phyloP scores from a whole-genome alignment of 1,140 invertebrate genomes.

The Spodoptera frugiperda region DNA sequence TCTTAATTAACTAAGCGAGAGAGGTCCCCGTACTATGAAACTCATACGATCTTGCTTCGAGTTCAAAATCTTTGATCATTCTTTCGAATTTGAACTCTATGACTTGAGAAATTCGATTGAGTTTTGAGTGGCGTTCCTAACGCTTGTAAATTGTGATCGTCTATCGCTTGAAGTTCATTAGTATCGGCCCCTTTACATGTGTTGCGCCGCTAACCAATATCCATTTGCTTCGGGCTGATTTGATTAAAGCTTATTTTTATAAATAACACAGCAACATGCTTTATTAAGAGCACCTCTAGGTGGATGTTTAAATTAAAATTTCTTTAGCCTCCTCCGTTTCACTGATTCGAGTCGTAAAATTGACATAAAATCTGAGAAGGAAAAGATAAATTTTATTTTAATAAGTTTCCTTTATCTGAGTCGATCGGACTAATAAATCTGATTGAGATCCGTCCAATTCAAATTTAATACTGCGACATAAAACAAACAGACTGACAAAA shows the following conservation, averaged over 20 bases:
- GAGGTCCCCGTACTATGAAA: constrained; percentile 65
- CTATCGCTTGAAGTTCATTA: constrained; percentile 59
- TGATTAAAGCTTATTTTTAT: constrained; percentile 68
- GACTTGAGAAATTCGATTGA: constrained; percentile 36
- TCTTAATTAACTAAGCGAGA: constrained; percentile 85
- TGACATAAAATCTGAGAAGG: constrained; percentile 18
- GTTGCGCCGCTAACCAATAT: constrained; percentile 77
- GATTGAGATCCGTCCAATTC: constrained; percentile 58
- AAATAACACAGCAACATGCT: constrained; percentile 57
- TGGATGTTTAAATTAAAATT: constrained; percentile 53
- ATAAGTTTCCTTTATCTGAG: constrained; percentile 61
- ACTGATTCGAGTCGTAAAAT: constrained; percentile 24
- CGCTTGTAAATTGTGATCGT: constrained; percentile 8
- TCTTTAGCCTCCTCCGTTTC: constrained; percentile 2
- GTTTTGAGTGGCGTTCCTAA: background rate
- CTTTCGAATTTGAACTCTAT: constrained; percentile 57
- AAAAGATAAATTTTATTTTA: constrained; percentile 64
- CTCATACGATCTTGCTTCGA: constrained; percentile 36
- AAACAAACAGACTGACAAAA: constrained; percentile 67
- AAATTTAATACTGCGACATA: constrained; percentile 66
- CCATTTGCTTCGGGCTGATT: constrained; percentile 73
- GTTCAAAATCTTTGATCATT: constrained; percentile 8
- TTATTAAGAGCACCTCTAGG: constrained; percentile 36
- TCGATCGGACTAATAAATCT: constrained; percentile 63
- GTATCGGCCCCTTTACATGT: constrained; percentile 76